Percentiles rank a stretch among this genome's conserved stretches.
Conservation (phyloP, 1,140 invertebrate species). For the Geopemphigus sp. region DNA sequence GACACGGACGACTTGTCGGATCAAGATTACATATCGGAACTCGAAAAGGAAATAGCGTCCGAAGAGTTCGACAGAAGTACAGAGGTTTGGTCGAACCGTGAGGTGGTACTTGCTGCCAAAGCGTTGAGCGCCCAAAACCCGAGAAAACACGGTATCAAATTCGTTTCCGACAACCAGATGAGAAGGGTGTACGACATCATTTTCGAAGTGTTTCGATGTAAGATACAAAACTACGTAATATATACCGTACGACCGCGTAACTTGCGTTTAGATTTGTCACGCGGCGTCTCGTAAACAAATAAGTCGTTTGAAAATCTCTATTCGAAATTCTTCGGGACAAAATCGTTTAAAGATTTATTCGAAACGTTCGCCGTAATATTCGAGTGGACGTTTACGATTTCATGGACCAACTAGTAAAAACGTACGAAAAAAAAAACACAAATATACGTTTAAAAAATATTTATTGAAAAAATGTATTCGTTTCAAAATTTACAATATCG, state of each 20-base stretch:
- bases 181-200: slow-evolving; percentile 41
- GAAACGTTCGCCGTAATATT: too few species aligned
- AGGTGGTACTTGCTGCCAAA: slow-evolving; percentile 28
- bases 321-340: too few species aligned
- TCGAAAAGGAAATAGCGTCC: background rate
- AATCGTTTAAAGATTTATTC: too few species aligned
- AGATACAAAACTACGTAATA: background rate
- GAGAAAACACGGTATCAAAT: slow-evolving; percentile 33
- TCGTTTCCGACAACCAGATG: slow-evolving; percentile 34
- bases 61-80: slow-evolving; percentile 32
- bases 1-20: background rate
- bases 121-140: slow-evolving; percentile 15
- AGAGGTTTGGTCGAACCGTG: slow-evolving; percentile 18
- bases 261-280: too few species aligned
- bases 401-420: too few species aligned
- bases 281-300: too few species aligned
- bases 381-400: too few species aligned
- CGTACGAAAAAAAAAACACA: too few species aligned
- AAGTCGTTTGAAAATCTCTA: too few species aligned
- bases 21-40: background rate
- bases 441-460: too few species aligned
- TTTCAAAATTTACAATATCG: too few species aligned
- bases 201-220: slow-evolving; percentile 44
- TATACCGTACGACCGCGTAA: background rate
- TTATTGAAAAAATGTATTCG: too few species aligned